Evolutionary conservation across 2,113 vertebrate genomes (phyloP).

Genomic region (Henicopernis longicauda): DNA sequence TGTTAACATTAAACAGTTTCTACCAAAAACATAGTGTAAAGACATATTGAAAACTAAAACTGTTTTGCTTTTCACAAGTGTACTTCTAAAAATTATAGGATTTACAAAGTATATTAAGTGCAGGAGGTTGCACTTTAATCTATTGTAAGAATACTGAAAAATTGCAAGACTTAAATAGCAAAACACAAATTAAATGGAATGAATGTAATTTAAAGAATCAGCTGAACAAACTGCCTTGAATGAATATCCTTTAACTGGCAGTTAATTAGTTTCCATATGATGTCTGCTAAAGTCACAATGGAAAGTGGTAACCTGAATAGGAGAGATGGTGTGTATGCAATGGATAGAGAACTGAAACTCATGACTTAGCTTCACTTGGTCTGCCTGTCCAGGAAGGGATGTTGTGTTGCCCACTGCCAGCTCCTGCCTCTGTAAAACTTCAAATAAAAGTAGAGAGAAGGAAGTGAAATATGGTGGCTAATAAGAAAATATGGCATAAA

Average conservation of each 20-base stretch:
- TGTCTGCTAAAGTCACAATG: neutral
- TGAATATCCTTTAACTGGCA: neutral
- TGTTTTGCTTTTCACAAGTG: neutral
- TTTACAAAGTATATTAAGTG: neutral
- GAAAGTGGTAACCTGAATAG: neutral
- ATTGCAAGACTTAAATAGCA: neutral
- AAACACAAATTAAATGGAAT: neutral
- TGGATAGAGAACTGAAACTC: neutral
- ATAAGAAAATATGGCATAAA: neutral
- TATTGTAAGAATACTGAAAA: neutral
- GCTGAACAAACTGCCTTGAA: neutral
- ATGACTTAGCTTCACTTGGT: neutral
- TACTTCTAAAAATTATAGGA: neutral
- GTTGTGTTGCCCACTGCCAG: neutral
- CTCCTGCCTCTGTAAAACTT: neutral
- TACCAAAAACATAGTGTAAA: neutral
- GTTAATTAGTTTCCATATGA: neutral
- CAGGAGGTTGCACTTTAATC: neutral
- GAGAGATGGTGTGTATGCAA: neutral
- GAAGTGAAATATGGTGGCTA: neutral
- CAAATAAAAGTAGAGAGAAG: neutral
- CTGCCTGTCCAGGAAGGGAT: neutral
- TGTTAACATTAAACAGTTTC: neutral
- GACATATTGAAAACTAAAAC: neutral
- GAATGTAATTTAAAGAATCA: neutral